Evolutionary conservation across 2,888 invertebrate genomes (phyloP).

Genomic region (Ethmia dodecea): DNA sequence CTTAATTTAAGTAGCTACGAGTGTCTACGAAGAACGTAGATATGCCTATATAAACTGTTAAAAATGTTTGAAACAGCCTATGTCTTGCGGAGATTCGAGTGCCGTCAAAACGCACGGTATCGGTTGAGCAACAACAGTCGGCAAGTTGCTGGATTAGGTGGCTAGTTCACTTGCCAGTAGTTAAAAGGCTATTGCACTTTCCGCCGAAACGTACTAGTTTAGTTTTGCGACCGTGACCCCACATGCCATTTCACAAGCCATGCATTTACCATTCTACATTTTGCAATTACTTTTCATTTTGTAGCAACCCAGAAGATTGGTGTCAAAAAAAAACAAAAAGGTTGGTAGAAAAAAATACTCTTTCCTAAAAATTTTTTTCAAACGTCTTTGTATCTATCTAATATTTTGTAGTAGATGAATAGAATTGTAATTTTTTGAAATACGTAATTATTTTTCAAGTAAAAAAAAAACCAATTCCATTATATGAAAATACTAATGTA

Average conservation of each 20-base stretch:
- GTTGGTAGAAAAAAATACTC: no score
- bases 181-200: slow-evolving; percentile 16
- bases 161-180: slow-evolving; percentile 5
- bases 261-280: slow-evolving; percentile 52
- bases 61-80: slow-evolving; percentile 10
- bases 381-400: no score
- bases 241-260: slow-evolving; percentile 42
- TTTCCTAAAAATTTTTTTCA: no score
- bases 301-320: no score
- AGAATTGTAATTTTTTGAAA: no score
- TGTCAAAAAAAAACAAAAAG: no score
- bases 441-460: no score
- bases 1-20: slow-evolving; percentile 29
- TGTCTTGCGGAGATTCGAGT: slow-evolving; percentile 18
- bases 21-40: slow-evolving; percentile 38
- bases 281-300: no score
- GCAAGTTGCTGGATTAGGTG: slow-evolving; percentile 13
- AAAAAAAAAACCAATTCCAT: no score
- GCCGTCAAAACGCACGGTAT: slow-evolving; percentile 10
- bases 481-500: no score
- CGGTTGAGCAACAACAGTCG: slow-evolving; percentile 18
- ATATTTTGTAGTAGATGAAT: no score
- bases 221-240: slow-evolving; percentile 32
- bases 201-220: slow-evolving; percentile 42
- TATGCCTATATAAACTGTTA: slow-evolving; percentile 9